Evolutionary conservation across 2,113 vertebrate genomes (phyloP).

Genomic region (Spea bombifrons): DNA sequence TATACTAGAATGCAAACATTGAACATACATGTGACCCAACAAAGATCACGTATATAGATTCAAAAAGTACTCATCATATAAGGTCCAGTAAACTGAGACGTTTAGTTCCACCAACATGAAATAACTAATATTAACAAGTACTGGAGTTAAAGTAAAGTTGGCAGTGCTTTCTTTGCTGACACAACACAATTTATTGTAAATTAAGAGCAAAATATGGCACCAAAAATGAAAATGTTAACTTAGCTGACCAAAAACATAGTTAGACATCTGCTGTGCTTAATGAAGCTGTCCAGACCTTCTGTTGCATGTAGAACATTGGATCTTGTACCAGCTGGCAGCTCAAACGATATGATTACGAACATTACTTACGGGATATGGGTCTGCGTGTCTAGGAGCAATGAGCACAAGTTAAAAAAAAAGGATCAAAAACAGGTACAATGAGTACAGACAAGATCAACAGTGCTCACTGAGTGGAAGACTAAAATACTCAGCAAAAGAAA

Average conservation of each 20-base stretch:
- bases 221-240: background rate
- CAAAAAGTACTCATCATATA: too few relatives aligned
- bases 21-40: too few relatives aligned
- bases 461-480: background rate
- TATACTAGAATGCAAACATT: too few relatives aligned
- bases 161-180: too few relatives aligned
- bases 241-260: background rate
- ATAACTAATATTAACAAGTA: too few relatives aligned
- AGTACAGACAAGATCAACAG: background rate
- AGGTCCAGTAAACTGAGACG: too few relatives aligned
- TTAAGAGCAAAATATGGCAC: background rate
- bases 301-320: background rate
- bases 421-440: background rate
- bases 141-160: too few relatives aligned
- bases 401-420: background rate
- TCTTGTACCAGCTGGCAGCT: background rate
- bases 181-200: too few relatives aligned
- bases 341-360: background rate
- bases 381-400: background rate
- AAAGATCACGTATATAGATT: too few relatives aligned
- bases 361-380: background rate
- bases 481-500: background rate
- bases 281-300: background rate
- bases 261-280: constrained; percentile 1
- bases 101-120: too few relatives aligned